Base-by-base conservation (phyloP, 2,888 invertebrate species). In the Galeopsomyia nigrocyanea region DNA sequence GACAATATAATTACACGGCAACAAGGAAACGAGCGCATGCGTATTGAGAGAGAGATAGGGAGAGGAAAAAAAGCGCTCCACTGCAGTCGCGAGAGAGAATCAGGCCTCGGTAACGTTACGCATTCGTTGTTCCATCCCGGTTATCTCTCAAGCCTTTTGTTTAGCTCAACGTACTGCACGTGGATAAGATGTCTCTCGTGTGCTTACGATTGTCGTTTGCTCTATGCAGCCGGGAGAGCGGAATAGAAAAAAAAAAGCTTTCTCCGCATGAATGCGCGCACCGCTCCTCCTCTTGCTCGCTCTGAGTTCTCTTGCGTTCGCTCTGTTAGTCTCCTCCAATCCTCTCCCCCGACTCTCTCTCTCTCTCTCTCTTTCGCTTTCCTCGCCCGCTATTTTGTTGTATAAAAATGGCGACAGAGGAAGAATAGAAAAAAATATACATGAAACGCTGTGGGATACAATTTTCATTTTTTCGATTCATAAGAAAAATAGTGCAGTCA, bases 191-290 rank as follows among this genome's bases (percentile, higher is more conserved):
- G 51, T 46, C 57, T 31, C 46, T 61, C 19, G 56, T 16, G 39
- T 51, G 63, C 69, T 69, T 69, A 51, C 57, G 50, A 69, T 69
- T 63, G 57, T 69, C 57, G 57, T 69, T 63, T 56, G 19, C 57
- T 39, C 39, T 39, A 39, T 39, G 39, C 39, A 39, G 7, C 57
- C 21, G 14, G 39, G 21, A 31, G 39, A 51, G 17, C 6, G 13
- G 50, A 13, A 58, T 51, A 21, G 7, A 50, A 53, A 53, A 69
- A 50, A 53, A 53, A 69, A 69, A 50, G 39, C 26, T 50, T 51
- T 68, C 55, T 56, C 47, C 47, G 26, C 46, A 9, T 13, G 68
- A 17, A 56, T 22, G 19, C 17, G 9, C 31, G 17, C 39, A n/a
- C n/a, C n/a, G n/a, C n/a, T n/a, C n/a, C n/a, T n/a, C 39, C 21